Base-by-base conservation (phyloP, 92 coral and sea anemone genomes). In the Bergia sp. region DNA sequence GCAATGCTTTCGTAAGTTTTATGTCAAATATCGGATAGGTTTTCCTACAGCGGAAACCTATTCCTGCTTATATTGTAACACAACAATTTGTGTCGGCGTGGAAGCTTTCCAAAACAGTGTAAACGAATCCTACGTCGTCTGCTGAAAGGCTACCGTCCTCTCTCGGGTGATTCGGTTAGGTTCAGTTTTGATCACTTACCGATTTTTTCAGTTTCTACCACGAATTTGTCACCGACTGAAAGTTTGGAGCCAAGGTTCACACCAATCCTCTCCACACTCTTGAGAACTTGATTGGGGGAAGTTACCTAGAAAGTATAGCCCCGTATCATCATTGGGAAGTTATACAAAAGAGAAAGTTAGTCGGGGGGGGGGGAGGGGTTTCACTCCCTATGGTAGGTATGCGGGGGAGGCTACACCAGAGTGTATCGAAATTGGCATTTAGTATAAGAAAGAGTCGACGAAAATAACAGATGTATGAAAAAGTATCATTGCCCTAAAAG, bases 261-360 rank as follows among this genome's bases (percentile, higher is more conserved):
- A 69, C 78, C 87, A 15, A 84, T 84, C 5, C 2, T 1, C 44
- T 45, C 66, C 44, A 84, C 37, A 12, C 42, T 84, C 15, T 84
- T 44, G 44, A 84, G 75, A 44, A 84, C 77, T 84, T 84, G 87
- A 36, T 84, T 84, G 23, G 87, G 87, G 39, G 87, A 84, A 10
- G 87, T 84, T 23, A 45, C 3, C 87, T 84, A 37, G 61, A 42
- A 65, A 20, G 29, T 47, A 39, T 44, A 37, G 50, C 66, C 38
- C 37, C 13, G 50, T 16, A 9, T 12, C 36, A 79, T 49, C 37
- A 50, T 23, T 49, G 10, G 29, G 8, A 6, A 71, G 37, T 37
- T 23, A n/a, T 12, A 71, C 0, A 71, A 23, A 71, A 8, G 20
- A 66, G n/a, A 7, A 47, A 9, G 10, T 47, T 7, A 47, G 10